Percentiles rank a stretch among this genome's conserved stretches.
Evolutionary conservation across 2,797 vertebrate species (phyloP).

Genomic region (Pyrrhura leucotis): DNA sequence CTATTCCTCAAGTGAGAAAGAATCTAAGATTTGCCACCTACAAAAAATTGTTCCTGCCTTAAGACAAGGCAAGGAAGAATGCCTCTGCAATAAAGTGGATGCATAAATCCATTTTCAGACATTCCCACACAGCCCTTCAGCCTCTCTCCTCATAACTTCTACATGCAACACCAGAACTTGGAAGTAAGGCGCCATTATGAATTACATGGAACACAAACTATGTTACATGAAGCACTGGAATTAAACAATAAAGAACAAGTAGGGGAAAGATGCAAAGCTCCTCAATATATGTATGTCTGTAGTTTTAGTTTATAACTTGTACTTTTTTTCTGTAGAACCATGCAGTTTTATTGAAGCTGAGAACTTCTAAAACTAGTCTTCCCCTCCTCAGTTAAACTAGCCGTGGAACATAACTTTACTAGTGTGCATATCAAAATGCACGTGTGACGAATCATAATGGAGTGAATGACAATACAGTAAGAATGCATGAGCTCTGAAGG

Average conservation of each 20-base stretch:
- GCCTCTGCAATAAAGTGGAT: neutral
- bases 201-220: neutral
- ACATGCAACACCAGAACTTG: neutral
- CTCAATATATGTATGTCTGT: fast-evolving
- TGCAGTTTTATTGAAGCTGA: neutral
- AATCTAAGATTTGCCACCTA: neutral
- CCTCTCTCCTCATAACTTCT: neutral
- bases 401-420: neutral
- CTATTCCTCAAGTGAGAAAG: neutral
- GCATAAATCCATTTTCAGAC: neutral
- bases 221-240: neutral
- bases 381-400: neutral
- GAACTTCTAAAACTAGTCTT: neutral
- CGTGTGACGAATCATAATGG: neutral
- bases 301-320: neutral
- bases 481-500: neutral
- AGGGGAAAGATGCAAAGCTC: neutral
- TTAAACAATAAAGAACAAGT: neutral
- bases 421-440: neutral
- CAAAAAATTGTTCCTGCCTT: neutral
- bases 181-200: neutral
- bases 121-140: neutral
- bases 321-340: neutral
- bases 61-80: neutral
- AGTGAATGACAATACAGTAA: neutral